Evolutionary conservation across 2,888 invertebrate genomes (phyloP).

Genomic region (Arctia plantaginis): DNA sequence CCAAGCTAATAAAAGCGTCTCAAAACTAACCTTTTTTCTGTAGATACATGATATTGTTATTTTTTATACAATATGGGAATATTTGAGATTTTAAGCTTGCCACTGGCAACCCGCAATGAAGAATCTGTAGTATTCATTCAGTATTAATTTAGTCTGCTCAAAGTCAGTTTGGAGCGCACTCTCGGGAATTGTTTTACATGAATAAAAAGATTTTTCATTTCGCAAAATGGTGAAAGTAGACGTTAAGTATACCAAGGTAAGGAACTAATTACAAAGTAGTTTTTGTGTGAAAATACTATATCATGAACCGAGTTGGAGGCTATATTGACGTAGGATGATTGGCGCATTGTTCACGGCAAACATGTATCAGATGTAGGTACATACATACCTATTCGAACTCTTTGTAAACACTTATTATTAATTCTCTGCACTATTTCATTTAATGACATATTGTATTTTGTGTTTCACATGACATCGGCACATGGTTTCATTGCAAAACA

Average conservation of each 20-base stretch:
- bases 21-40: background rate
- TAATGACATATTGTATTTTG: background rate
- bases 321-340: background rate
- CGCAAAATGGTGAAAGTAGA: slow-evolving; percentile 82
- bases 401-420: slow-evolving; percentile 2
- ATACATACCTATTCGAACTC: background rate
- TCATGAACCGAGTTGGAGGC: background rate
- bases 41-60: background rate
- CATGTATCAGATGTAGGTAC: background rate
- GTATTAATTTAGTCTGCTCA: slow-evolving; percentile 45
- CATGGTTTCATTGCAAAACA: background rate
- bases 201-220: slow-evolving; percentile 15
- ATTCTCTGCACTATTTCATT: background rate
- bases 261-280: slow-evolving; percentile 3
- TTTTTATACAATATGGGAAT: background rate
- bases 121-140: too few relatives aligned
- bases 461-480: background rate
- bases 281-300: background rate
- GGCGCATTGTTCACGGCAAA: background rate
- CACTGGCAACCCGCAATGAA: slow-evolving; percentile 1
- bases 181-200: slow-evolving; percentile 13
- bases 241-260: slow-evolving; percentile 85
- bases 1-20: background rate
- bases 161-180: slow-evolving; percentile 42
- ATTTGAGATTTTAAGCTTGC: background rate